Base-by-base conservation (phyloP, 2,888 invertebrate genomes). In the Aricia artaxerxes region DNA sequence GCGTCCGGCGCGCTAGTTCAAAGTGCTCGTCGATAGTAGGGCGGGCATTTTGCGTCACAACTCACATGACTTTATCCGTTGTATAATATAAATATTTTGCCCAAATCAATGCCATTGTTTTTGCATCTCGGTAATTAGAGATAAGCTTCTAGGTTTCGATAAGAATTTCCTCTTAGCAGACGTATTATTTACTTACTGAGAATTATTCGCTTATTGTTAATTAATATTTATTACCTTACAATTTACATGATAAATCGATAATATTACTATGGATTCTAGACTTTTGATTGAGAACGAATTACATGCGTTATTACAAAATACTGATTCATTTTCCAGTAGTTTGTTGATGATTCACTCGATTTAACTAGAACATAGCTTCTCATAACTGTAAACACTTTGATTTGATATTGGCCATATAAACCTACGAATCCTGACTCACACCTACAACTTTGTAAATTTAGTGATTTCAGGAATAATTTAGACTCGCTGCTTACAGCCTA, bases 1-100 rank as follows among this genome's bases (percentile, higher is more conserved):
- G 40, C 40, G 40, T 5, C 9, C 11, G 13, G 6, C 35, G 31
- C 4, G 84, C 81, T 81, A 80, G 86, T 87, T 86, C 86, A 87
- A 86, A 88, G 86, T 86, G 85, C 84, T 85, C 79, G 77, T 80
- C 83, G 83, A 86, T 88, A 86, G 83, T 79, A 49, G 81, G 78
- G 79, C 84, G 84, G 82, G 80, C 31, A 85, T 82, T 87, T 87
- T 88, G 83, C 87, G 85, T 89, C 87, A 87, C 24, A 24, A 24
- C 24, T 24, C 24, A 24, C 85, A 83, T 44, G 64, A 57, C 77
- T 79, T 78, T 81, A 79, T 81, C 75, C 44, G 75, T 75, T 44
- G n/a, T 73, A 35, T 73, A 31, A 38, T 9, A 73, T 73, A 73
- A 73, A 73, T 73, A 73, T 73, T 73, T 73, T 44, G 73, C 44